These are phyloP conservation scores for Peribatodes rhomboidaria DNA, from an alignment of 2,888 invertebrate species.

Conservation along the genomic window DNA sequence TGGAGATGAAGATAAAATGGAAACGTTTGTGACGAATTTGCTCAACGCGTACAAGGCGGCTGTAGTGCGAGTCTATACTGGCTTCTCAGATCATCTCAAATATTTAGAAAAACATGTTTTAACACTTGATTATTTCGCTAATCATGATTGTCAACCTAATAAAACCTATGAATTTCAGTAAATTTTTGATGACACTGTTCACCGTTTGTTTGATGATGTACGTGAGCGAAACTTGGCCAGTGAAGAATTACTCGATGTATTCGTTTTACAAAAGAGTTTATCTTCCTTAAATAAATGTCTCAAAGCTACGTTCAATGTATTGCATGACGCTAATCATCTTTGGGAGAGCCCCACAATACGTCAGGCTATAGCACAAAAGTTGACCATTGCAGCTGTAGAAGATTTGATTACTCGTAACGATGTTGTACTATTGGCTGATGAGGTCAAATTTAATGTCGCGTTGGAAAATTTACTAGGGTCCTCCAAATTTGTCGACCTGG, in stretches of 20 bases:
- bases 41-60: constrained; percentile 66
- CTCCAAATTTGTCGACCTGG: constrained; percentile 66
- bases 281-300: constrained; percentile 64
- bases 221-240: constrained; percentile 34
- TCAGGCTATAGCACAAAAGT: constrained; percentile 67
- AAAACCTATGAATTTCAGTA: constrained; percentile 51
- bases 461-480: constrained; percentile 67
- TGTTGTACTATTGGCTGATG: constrained; percentile 64
- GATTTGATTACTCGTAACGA: constrained; percentile 73
- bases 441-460: constrained; percentile 66
- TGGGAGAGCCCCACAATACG: constrained; percentile 75
- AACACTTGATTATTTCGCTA: constrained; percentile 27
- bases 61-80: constrained; percentile 58
- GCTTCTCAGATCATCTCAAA: constrained; percentile 62
- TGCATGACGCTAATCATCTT: constrained; percentile 71
- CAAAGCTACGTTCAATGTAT: constrained; percentile 65
- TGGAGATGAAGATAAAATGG: constrained; percentile 56
- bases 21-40: constrained; percentile 58
- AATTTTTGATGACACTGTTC: constrained; percentile 55
- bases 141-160: too few relatives aligned
- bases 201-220: constrained; percentile 48
- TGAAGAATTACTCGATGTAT: constrained; percentile 50
- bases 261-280: constrained; percentile 66
- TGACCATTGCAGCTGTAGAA: constrained; percentile 74
- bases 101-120: constrained; percentile 43